Base-by-base conservation (phyloP, 2,113 vertebrate species). In the Alces alces region DNA sequence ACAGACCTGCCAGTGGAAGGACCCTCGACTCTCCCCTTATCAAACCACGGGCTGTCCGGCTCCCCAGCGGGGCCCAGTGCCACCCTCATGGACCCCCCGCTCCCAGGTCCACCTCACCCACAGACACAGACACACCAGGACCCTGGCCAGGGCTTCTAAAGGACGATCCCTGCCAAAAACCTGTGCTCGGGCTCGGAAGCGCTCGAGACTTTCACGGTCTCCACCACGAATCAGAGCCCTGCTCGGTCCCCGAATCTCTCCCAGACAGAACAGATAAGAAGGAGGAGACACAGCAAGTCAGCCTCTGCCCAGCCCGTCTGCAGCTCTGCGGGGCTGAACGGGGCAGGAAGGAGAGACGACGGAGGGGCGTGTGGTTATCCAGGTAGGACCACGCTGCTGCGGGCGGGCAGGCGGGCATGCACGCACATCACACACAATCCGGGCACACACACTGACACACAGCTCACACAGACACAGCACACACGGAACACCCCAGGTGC, bases 281-380 rank as follows among this genome's bases (percentile, higher is more conserved):
- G 39, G 30, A 50, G 47, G 47, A 86, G 39, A 47, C 7, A 8
- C 57, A n/a, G 57, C 45, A 8, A 17, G 57, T 13, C 2, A 11
- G 79, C 66, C 21, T 66, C 13, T 25, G n/a, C 57, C 27, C n/a
- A n/a, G 11, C 16, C 60, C 5, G 23, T n/a, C 78, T 39, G 36
- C 52, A 36, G 12, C 57, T 3, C 21, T 28, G 58, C 2, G 0
- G 9, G 61, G 50, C 43, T 5, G n/a, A 92, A 3, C 12, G 6
- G 36, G 25, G 39, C n/a, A 9, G 64, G 54, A 82, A 43, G 60
- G 36, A 13, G 25, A 39, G 3, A 3, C 0, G 5, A 14, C 25
- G 15, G 39, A 14, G 50, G 13, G 27, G 19, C 0, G 21, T 45
- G 86, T 12, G 55, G 27, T 27, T 21, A 79, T 30, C n/a, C 66